Evolutionary conservation across 2,113 vertebrate species (phyloP), one percentile per base, ranked within the genome.

Genomic region (Serilophus lunatus): DNA sequence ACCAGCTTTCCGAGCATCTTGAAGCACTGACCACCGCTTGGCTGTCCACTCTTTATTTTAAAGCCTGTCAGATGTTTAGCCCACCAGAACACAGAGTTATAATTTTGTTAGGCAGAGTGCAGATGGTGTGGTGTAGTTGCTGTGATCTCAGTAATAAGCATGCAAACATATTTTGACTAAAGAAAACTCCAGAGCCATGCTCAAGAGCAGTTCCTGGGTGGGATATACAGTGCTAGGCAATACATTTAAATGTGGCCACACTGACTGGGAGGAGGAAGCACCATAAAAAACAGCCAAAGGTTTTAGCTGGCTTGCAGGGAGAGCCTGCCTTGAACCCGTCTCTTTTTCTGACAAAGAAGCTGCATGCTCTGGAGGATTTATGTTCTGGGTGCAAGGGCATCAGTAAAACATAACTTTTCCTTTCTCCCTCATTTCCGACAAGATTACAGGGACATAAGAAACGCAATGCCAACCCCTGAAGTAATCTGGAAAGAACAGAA

Each of bases 111-210:
- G 36, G 63, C 79, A 90, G 82, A 11, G 63, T 66, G 61, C 56
- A 85, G 91, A 94, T 77, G 90, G 63, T 53, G 12, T 64, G 64
- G 71, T 81, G 82, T 0, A 8, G 71, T 86, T 71, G 71, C 63
- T 93, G 80, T 88, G 90, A 93, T 95, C 76, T 92, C 82, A 88
- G 90, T 35, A 91, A 81, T 88, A 17, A 88, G 28, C 82, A 75
- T 12, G 79, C 83, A 92, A 97, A 93, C 82, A 93, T 93, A 82
- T 93, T 97, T 92, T 88, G 88, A 74, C 65, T 53, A 64, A 90
- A 68, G 69, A 56, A 90, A 92, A 86, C 17, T 74, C 51, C 64
- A 70, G 71, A 31, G 40, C 79, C 11, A 25, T 18, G 38, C 71
- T 96, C 28, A 36, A 83, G 51, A 96, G 29, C 19, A 60, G 56